Conservation (phyloP, 2,113 vertebrate genomes). For the Lasiurus borealis region DNA sequence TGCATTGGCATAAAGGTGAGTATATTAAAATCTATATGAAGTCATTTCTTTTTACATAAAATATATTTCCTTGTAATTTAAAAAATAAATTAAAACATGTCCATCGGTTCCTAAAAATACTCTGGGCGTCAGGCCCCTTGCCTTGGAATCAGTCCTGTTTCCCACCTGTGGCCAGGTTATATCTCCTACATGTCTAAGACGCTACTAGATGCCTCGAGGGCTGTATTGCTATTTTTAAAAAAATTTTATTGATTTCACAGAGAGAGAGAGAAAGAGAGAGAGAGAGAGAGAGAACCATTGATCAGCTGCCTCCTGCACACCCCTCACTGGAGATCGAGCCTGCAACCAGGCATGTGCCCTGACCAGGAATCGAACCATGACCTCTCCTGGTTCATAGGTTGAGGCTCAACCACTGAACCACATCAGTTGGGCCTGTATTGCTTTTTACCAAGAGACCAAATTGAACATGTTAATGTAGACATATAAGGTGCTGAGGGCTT, state of each 20-base stretch:
- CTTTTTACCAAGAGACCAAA: not conserved
- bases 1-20: not conserved
- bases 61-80: slow-evolving; percentile 34
- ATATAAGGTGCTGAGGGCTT: not conserved
- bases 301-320: too few species aligned
- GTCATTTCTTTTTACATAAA: not conserved
- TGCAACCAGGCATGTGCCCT: too few species aligned
- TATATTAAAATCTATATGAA: not conserved
- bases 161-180: fast-evolving
- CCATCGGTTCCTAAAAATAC: not conserved
- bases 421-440: too few species aligned
- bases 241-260: too few species aligned
- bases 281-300: too few species aligned
- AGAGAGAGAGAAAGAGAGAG: too few species aligned
- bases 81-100: not conserved
- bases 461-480: not conserved
- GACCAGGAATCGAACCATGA: too few species aligned
- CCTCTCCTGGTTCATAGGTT: too few species aligned
- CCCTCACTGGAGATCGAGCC: too few species aligned
- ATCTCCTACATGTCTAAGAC: fast-evolving
- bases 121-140: not conserved
- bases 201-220: not conserved
- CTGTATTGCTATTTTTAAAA: too few species aligned
- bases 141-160: not conserved
- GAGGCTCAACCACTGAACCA: too few species aligned